phyloP scores from a whole-genome alignment of 2,797 vertebrate species.

The Acestrorhynchus altus region DNA sequence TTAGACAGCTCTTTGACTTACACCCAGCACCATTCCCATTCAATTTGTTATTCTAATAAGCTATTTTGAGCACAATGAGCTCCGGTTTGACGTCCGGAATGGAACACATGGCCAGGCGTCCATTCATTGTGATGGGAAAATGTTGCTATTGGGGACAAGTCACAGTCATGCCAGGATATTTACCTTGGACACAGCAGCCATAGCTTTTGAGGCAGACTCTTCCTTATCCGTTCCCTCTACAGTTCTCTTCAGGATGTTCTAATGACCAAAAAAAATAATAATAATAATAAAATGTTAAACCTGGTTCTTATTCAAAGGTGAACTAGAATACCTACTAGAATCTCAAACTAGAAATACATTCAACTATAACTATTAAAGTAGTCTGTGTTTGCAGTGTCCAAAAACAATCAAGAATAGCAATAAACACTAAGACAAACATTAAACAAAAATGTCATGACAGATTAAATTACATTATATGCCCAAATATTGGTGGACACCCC shows the following conservation, averaged over 20 bases:
- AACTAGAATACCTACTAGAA: background rate
- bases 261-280: constrained; percentile 45
- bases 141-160: constrained; percentile 3
- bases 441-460: background rate
- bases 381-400: no score
- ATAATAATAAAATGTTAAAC: background rate
- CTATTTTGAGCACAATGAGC: constrained; percentile 57
- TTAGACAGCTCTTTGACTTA: background rate
- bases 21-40: background rate
- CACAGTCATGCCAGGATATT: constrained; percentile 32
- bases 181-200: constrained; percentile 87
- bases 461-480: no score
- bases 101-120: background rate
- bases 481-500: no score
- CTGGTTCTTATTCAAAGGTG: background rate
- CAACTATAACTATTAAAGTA: no score
- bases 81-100: constrained; percentile 1
- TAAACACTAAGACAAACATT: background rate
- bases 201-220: constrained; percentile 83
- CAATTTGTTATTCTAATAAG: constrained; percentile 17
- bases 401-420: background rate
- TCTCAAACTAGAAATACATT: no score
- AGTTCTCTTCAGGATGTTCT: constrained; percentile 89
- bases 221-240: constrained; percentile 82
- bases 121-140: constrained; percentile 15